Evolutionary conservation across 2,888 invertebrate genomes (phyloP), one percentile per base, ranked within the genome.

Genomic region (Rhagonycha lutea): DNA sequence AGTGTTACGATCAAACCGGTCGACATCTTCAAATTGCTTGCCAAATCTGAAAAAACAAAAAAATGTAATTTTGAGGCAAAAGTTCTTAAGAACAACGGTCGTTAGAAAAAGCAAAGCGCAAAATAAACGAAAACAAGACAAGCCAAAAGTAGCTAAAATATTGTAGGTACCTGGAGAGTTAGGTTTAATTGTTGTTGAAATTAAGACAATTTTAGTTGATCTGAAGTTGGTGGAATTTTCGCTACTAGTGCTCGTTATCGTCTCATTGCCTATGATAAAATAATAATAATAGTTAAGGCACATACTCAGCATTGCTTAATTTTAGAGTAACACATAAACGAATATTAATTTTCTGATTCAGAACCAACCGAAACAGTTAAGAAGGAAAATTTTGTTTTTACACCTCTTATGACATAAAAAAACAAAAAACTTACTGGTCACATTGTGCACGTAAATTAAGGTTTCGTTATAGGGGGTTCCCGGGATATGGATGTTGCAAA

Each of bases 401-500:
- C n/a, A 2, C 18, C 18, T 2, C 18, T 18, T 18, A 18, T 2
- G 47, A n/a, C 7, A n/a, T n/a, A n/a, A 4, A n/a, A 4, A 5
- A 12, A n/a, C n/a, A 2, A 9, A 18, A 61, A 26, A 74, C 76
- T 76, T 70, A 73, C 73, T 62, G 14, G 92, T 92, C 86, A 90
- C 89, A 83, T 91, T 91, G 82, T 90, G 90, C 77, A 90, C 88
- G 84, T 90, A 90, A 74, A 88, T 89, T 68, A 90, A 89, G 14
- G 88, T 88, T 61, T 79, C 65, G 80, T 91, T 80, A 81, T 91
- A 92, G 80, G 90, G 89, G 0, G 92, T 92, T 76, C 91, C 90
- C 8, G 92, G 90, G 86, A 93, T 92, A 83, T 89, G 89, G 76
- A 93, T 83, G 60, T 91, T 90, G 85, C 93, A 93, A 77, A 91